Evolutionary conservation across 2,797 vertebrate genomes (phyloP).

Genomic region (Rhodeus uyekii): DNA sequence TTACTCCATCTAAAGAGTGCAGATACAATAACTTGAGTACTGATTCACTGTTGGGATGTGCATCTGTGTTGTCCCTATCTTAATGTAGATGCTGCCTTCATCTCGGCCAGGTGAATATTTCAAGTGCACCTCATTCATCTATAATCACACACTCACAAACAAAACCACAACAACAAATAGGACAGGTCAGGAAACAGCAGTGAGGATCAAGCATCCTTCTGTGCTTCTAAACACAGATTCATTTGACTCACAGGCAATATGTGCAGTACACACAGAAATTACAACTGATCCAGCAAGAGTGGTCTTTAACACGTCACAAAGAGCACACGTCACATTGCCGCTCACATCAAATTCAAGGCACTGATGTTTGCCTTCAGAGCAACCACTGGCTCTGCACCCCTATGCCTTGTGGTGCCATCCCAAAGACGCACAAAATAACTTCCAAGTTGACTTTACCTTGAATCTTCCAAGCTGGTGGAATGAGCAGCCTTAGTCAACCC

Average conservation of each 20-base stretch:
- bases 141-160: neutral
- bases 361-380: neutral
- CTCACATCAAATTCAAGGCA: too few relatives aligned
- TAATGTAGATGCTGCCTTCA: neutral
- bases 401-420: neutral
- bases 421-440: neutral
- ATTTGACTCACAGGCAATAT: conserved; percentile 13
- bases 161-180: neutral
- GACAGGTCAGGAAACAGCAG: neutral
- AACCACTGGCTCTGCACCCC: neutral
- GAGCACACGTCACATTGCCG: neutral
- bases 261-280: neutral
- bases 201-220: neutral
- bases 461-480: too few relatives aligned
- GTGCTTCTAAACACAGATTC: neutral
- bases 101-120: neutral
- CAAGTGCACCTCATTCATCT: neutral
- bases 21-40: neutral
- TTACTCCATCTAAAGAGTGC: neutral
- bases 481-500: too few relatives aligned
- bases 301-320: neutral
- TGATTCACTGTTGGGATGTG: neutral
- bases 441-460: neutral
- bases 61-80: neutral
- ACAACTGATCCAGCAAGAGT: neutral